Evolutionary conservation across 2,888 invertebrate genomes (phyloP), one percentile per base, ranked within the genome.

Genomic region (Acronicta psi): DNA sequence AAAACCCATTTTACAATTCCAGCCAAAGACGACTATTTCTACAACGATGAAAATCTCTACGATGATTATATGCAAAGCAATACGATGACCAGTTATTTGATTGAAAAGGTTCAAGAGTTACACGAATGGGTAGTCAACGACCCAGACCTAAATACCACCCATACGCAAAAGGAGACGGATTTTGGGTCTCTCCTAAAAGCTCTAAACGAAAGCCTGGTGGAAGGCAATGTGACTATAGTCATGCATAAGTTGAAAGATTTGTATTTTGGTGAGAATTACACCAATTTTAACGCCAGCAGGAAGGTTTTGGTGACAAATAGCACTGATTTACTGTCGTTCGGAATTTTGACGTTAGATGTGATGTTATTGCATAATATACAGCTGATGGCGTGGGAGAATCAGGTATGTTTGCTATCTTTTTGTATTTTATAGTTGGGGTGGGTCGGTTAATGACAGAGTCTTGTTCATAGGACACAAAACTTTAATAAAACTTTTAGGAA

Each of bases 321-420:
- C 16, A 91, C 94, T 0, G 95, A 93, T 77, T 76, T 95, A 46
- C 72, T 95, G 0, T 95, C 95, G 0, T 95, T 95, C 59, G 95
- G 95, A 0, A 94, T 95, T 37, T 69, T 95, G 67, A 94, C 95
- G 0, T 71, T 95, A 47, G 95, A 95, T 75, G 91, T 95, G 0
- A 94, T 95, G 88, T 71, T 95, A 51, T 69, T 95, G 2, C 95
- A 95, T 79, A 95, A 95, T 76, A 94, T 95, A 37, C 95, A 95
- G 73, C 75, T 94, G 18, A 94, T 95, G 90, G 95, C 95, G 0
- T 94, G 95, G 94, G 94, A 94, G 70, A 95, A 90, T 75, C 94
- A 95, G 88, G 92, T 92, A 44, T 45, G 76, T 25, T 25, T 7
- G 5, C 20, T 2, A 4, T 20, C 2, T 20, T 4, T 4, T 20